Percentiles rank a stretch among this genome's conserved stretches.
phyloP scores from a whole-genome alignment of 1,140 invertebrate species.

The Bicyclus anynana region DNA sequence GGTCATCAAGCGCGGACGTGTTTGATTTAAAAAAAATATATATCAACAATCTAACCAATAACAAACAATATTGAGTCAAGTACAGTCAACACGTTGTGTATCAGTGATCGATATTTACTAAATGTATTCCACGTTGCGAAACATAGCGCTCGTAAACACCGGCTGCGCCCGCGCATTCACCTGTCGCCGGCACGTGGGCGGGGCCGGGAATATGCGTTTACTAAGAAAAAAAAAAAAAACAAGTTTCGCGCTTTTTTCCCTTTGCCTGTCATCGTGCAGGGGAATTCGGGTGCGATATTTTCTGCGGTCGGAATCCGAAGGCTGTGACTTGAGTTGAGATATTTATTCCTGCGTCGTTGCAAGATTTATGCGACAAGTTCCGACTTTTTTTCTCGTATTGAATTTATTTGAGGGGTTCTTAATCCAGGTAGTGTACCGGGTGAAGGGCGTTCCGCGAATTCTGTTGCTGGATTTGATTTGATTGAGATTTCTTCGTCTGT shows the following conservation, averaged over 20 bases:
- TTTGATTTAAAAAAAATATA: too few relatives aligned
- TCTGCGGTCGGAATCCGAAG: slow-evolving; percentile 61
- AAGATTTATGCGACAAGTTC: slow-evolving; percentile 52
- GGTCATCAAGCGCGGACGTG: too few relatives aligned
- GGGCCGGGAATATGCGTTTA: slow-evolving; percentile 39
- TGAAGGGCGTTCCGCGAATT: slow-evolving; percentile 16
- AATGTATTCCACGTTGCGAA: slow-evolving; percentile 57
- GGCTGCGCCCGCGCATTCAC: slow-evolving; percentile 64
- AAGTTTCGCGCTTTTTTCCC: slow-evolving; percentile 57
- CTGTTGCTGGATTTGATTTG: not conserved
- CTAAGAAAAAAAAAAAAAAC: not conserved
- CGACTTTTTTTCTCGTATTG: slow-evolving; percentile 33
- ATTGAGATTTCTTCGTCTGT: not conserved
- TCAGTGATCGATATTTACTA: slow-evolving; percentile 47
- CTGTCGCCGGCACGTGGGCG: slow-evolving; percentile 60
- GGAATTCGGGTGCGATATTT: slow-evolving; percentile 75
- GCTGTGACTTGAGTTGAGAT: slow-evolving; percentile 54
- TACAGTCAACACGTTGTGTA: slow-evolving; percentile 36
- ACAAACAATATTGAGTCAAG: too few relatives aligned
- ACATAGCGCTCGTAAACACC: slow-evolving; percentile 50
- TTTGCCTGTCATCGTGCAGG: slow-evolving; percentile 48
- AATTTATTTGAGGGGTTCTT: slow-evolving; percentile 48
- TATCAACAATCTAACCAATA: too few relatives aligned
- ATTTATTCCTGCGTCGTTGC: slow-evolving; percentile 44
- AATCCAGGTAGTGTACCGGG: slow-evolving; percentile 45